Evolutionary conservation across 2,113 vertebrate genomes (phyloP), one percentile per base, ranked within the genome.

Genomic region (Malaclemys terrapin): DNA sequence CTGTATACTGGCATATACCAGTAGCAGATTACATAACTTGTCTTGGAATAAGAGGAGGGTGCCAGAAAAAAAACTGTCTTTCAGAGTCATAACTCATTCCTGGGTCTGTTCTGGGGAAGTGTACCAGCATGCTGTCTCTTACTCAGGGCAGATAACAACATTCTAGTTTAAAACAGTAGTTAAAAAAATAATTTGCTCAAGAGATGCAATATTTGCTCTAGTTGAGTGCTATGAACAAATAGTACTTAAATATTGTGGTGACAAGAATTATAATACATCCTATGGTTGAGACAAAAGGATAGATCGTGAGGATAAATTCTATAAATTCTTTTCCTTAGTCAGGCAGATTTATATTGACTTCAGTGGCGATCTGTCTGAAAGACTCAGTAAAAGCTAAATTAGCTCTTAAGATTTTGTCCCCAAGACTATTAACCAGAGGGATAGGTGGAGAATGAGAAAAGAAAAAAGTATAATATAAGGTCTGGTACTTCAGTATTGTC

Each of bases 31-130:
- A 69, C 16, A 69, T n/a, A 8, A 19, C 62, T 69, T 69, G 35
- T 31, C 31, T 69, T 35, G 31, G 62, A 69, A 16, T 69, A 69
- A n/a, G 62, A 8, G 10, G 56, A 80, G 69, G 10, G 4, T 7
- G 54, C 7, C 25, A 57, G 1, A 3, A 10, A 12, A 22, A 84
- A 91, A 88, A 27, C 0, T 7, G 0, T 4, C 17, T 69, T 52
- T 87, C 47, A 6, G 5, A 49, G 24, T 11, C 0, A 17, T 69
- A 72, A 38, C 1, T n/a, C 56, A 91, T 86, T 12, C 1, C 19
- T 7, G 62, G 3, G 24, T 17, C 1, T 4, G 22, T 94, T 6
- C 0, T 4, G 2, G 4, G 5, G 31, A 20, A 59, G 57, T 29
- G 27, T 59, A 59, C 57, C 27, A 59, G 29, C 57, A 29, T 29